Evolutionary conservation across 2,797 vertebrate species (phyloP).

Genomic region (Sciaenops ocellatus): DNA sequence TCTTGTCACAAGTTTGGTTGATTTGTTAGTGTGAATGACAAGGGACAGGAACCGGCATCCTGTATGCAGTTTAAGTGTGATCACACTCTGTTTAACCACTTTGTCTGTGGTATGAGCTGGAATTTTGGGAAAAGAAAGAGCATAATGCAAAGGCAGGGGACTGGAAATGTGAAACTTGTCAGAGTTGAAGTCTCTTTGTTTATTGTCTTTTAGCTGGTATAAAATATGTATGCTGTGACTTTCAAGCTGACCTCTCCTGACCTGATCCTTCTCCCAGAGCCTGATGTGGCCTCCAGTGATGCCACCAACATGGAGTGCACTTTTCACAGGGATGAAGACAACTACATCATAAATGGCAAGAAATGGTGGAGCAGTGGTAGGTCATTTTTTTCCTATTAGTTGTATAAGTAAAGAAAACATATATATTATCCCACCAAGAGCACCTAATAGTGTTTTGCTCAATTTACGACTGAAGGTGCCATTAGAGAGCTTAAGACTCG

Average conservation of each 20-base stretch:
- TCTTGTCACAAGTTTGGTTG: slow-evolving; percentile 15
- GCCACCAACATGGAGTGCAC: slow-evolving; percentile 93
- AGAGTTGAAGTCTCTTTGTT: background rate
- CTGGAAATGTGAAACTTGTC: slow-evolving; percentile 4
- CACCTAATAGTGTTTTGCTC: background rate
- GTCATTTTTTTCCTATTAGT: slow-evolving; percentile 61
- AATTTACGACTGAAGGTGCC: background rate
- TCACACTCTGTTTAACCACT: background rate
- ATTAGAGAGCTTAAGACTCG: background rate
- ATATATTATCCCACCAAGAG: background rate
- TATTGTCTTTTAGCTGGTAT: background rate
- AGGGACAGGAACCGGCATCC: background rate
- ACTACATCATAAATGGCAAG: slow-evolving; percentile 90
- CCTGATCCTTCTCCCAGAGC: slow-evolving; percentile 82
- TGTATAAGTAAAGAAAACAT: background rate
- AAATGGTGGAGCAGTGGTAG: slow-evolving; percentile 98
- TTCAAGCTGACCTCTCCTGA: background rate
- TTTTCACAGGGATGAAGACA: slow-evolving; percentile 83
- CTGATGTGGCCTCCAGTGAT: slow-evolving; percentile 94
- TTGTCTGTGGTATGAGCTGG: background rate
- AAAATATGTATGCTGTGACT: background rate
- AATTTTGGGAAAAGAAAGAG: background rate
- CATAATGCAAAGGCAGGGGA: background rate
- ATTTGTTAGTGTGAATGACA: background rate
- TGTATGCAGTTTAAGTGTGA: background rate